Evolutionary conservation across 2,888 invertebrate species (phyloP).

Genomic region (Alentia gelatinosa): DNA sequence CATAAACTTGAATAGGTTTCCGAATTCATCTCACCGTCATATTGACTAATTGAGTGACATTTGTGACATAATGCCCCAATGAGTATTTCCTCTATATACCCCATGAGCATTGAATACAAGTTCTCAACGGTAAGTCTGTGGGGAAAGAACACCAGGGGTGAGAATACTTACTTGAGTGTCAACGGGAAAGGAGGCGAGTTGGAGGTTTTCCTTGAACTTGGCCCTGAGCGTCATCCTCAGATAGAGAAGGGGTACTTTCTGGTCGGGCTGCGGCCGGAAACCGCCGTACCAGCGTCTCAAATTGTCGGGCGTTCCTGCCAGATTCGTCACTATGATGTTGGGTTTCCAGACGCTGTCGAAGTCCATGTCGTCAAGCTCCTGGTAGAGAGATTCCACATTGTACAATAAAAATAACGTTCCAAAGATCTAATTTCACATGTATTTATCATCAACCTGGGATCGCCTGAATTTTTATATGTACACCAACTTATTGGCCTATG

Average conservation of each 20-base stretch:
- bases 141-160: too few species aligned
- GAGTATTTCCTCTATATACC: too few species aligned
- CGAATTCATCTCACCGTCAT: too few species aligned
- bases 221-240: background rate
- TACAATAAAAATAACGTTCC: background rate
- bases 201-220: constrained; percentile 31
- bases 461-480: background rate
- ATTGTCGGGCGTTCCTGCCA: background rate
- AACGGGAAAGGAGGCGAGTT: background rate
- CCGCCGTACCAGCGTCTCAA: background rate
- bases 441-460: background rate
- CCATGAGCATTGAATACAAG: too few species aligned
- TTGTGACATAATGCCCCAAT: too few species aligned
- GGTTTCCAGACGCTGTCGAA: background rate
- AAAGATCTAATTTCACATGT: background rate
- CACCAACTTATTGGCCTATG: too few species aligned
- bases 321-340: background rate
- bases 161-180: constrained; percentile 2
- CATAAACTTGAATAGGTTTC: too few species aligned
- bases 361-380: constrained; percentile 9
- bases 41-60: too few species aligned
- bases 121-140: too few species aligned
- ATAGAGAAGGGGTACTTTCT: background rate
- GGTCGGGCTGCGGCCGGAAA: background rate
- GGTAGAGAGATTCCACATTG: background rate